Evolutionary conservation across 2,797 vertebrate species (phyloP).

Genomic region (Chaetodon trifasciatus): DNA sequence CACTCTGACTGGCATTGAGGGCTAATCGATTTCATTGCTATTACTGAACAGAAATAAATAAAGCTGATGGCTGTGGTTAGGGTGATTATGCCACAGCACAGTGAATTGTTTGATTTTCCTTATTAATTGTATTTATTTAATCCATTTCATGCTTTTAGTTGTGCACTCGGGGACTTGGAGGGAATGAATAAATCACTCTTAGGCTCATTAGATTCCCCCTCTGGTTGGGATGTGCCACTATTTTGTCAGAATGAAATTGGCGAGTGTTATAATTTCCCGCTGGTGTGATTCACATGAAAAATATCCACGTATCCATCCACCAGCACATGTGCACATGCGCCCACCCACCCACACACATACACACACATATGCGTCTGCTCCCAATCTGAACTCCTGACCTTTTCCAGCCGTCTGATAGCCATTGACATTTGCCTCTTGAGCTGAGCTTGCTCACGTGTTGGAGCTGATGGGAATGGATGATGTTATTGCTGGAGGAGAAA

Average conservation of each 20-base stretch:
- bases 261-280: constrained; percentile 79
- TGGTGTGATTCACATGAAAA: constrained; percentile 79
- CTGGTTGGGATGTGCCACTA: constrained; percentile 83
- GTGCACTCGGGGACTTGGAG: constrained; percentile 84
- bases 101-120: constrained; percentile 88
- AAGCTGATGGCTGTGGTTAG: constrained; percentile 85
- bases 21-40: constrained; percentile 87
- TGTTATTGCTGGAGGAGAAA: constrained; percentile 78
- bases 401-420: constrained; percentile 84
- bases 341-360: constrained; percentile 33
- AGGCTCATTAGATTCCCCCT: constrained; percentile 88
- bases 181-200: constrained; percentile 88
- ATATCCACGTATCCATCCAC: constrained; percentile 70
- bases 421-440: constrained; percentile 86
- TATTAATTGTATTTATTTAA: constrained; percentile 92
- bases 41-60: constrained; percentile 88
- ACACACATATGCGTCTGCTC: constrained; percentile 50
- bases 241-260: constrained; percentile 82
- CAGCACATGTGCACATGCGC: constrained; percentile 36
- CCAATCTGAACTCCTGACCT: constrained; percentile 86
- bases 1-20: constrained; percentile 79
- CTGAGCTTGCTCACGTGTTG: constrained; percentile 80
- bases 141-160: constrained; percentile 90
- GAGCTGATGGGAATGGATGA: constrained; percentile 83
- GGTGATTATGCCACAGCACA: constrained; percentile 86